Conservation (phyloP, 1,140 invertebrate genomes). For the Drosophila fuyamai region DNA sequence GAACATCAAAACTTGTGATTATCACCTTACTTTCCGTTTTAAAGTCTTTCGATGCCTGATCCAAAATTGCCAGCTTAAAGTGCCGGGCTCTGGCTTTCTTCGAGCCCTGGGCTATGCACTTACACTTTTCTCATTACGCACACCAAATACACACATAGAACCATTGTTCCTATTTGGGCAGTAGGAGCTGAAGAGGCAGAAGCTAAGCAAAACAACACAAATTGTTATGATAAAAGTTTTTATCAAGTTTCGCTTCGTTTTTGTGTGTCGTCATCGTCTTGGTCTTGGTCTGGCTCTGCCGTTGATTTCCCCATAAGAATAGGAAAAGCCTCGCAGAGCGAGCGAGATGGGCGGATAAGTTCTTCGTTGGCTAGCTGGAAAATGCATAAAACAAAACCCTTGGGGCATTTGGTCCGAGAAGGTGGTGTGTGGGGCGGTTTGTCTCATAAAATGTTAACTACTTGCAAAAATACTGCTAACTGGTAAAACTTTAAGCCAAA, state of each 20-base stretch:
- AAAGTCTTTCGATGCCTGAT: background rate
- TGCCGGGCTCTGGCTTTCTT: conserved; percentile 11
- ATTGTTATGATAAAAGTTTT: conserved; percentile 83
- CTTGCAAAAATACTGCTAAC: conserved; percentile 81
- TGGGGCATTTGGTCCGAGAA: conserved; percentile 15
- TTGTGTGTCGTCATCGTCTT: conserved; percentile 56
- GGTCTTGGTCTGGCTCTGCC: conserved; percentile 26
- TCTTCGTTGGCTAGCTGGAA: conserved; percentile 17
- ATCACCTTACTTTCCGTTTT: background rate
- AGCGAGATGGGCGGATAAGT: conserved; percentile 10
- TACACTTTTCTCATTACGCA: conserved; percentile 75
- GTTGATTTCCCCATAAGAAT: conserved; percentile 65
- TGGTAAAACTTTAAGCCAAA: conserved; percentile 82
- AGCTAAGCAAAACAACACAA: conserved; percentile 74
- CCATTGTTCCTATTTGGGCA: conserved; percentile 48
- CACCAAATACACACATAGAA: conserved; percentile 30
- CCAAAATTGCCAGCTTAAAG: conserved; percentile 22
- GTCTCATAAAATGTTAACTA: conserved; percentile 81
- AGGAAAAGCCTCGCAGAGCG: conserved; percentile 14
- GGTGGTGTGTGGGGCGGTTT: conserved; percentile 47
- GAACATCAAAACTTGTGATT: too few species aligned
- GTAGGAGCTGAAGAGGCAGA: conserved; percentile 6
- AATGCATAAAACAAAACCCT: conserved; percentile 71
- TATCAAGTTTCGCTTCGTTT: conserved; percentile 73
- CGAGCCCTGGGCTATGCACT: conserved; percentile 47